Conservation (phyloP, 2,113 vertebrate species). For the Aspiorhynchus laticeps region DNA sequence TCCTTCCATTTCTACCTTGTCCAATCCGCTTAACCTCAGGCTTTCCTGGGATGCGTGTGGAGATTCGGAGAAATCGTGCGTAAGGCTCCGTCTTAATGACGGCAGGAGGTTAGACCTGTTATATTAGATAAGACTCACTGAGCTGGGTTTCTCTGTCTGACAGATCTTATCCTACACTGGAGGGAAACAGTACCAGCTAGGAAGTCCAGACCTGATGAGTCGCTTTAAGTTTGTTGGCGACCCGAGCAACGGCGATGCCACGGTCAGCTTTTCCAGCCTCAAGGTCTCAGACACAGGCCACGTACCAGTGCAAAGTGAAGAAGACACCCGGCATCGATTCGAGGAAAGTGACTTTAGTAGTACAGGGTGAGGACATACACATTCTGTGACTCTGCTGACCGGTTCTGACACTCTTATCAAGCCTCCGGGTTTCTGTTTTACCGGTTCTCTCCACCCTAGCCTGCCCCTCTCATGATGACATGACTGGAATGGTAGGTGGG, state of each 20-base stretch:
- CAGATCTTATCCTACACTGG: constrained; percentile 84
- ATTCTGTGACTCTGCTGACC: constrained; percentile 7
- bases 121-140: constrained; percentile 25
- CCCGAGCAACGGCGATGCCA: constrained; percentile 83
- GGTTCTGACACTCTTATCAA: background rate
- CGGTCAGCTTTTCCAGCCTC: constrained; percentile 78
- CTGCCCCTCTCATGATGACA: background rate
- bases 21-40: background rate
- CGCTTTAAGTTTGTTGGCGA: constrained; percentile 76
- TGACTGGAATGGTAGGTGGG: constrained; percentile 25
- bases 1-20: constrained; percentile 2
- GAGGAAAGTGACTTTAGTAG: constrained; percentile 81
- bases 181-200: constrained; percentile 71
- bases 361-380: constrained; percentile 79
- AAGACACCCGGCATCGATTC: constrained; percentile 84
- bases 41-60: background rate
- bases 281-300: constrained; percentile 78
- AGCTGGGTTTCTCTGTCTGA: constrained; percentile 45
- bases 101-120: constrained; percentile 55
- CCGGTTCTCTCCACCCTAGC: constrained; percentile 56
- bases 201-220: constrained; percentile 69
- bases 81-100: background rate
- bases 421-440: constrained; percentile 56
- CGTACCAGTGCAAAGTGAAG: constrained; percentile 93
- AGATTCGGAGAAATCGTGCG: background rate